Base-by-base conservation (phyloP, 1,140 invertebrate genomes). In the Cotesia glomerata region DNA sequence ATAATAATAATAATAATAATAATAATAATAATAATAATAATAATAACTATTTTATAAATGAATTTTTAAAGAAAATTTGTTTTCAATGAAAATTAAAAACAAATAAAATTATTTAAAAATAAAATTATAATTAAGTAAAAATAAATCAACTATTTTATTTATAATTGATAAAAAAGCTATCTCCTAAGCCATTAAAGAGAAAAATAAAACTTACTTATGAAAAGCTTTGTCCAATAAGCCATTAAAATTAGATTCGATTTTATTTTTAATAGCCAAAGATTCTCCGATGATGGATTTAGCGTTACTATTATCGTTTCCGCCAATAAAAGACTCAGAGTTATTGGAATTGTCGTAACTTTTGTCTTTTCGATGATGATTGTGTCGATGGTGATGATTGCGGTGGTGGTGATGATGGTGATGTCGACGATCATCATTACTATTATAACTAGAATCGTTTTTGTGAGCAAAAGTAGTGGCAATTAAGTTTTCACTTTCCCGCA, bases 401-500 rank as follows among this genome's bases (percentile, higher is more conserved):
- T 71, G 58, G 9, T 63, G 52, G 9, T 67, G 61, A 36, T 61
- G 69, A 63, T 71, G 69, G 63, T 74, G 73, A 58, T 71, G 63
- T 51, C 67, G 69, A 58, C 64, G 69, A 34, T 66, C 64, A 63
- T 69, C 64, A 11, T 45, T 67, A 54, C 69, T 52, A 36, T 74
- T 61, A 64, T 69, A 35, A 58, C 26, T 63, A n/a, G 8, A 56
- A 52, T 36, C 74, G n/a, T 62, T 78, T 39, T 79, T 83, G 14
- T 83, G 81, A 0, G 80, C 77, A 35, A 86, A 87, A 0, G 84
- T 81, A 35, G 78, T 85, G 5, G 84, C 81, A 11, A 87, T 82
- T 16, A 87, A 73, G 62, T 79, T 85, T 34, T 87, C 86, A 58
- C 85, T 86, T 34, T 86, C 86, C 8, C 84, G 76, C 85, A 87